Evolutionary conservation across 2,113 vertebrate genomes (phyloP).

Genomic region (Romanogobio albipinnatus): DNA sequence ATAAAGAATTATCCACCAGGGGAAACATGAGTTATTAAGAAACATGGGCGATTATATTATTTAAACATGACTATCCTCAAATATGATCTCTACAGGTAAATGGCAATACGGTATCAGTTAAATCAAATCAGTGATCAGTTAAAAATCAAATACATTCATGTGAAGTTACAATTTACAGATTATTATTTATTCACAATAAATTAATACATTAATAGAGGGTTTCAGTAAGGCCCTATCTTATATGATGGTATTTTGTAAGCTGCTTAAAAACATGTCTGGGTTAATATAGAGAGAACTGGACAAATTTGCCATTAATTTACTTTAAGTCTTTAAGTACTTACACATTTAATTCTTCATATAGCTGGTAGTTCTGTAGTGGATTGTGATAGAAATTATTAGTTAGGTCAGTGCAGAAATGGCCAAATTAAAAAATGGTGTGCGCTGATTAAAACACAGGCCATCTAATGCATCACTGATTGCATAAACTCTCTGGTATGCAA

Average conservation of each 20-base stretch:
- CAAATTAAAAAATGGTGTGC: background rate
- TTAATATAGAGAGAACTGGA: background rate
- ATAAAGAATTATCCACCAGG: background rate
- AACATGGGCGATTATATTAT: background rate
- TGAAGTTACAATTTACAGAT: background rate
- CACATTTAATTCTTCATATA: background rate
- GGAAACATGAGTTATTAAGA: background rate
- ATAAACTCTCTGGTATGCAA: background rate
- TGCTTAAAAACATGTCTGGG: background rate
- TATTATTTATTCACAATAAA: constrained; percentile 9
- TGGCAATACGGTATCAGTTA: too few relatives aligned
- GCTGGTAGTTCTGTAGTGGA: background rate
- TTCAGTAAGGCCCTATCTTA: background rate
- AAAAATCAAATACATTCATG: background rate
- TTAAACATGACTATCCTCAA: background rate
- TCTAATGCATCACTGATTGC: constrained; percentile 7
- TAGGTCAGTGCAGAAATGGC: background rate
- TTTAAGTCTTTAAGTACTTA: constrained; percentile 16
- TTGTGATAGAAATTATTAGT: background rate
- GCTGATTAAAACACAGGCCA: constrained; percentile 21
- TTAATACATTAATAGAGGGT: background rate
- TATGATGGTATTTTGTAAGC: background rate
- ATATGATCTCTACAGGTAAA: background rate
- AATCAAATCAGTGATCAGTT: background rate
- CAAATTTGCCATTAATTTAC: background rate